phyloP scores from a whole-genome alignment of 2,113 vertebrate species.

The Enhydra lutris region DNA sequence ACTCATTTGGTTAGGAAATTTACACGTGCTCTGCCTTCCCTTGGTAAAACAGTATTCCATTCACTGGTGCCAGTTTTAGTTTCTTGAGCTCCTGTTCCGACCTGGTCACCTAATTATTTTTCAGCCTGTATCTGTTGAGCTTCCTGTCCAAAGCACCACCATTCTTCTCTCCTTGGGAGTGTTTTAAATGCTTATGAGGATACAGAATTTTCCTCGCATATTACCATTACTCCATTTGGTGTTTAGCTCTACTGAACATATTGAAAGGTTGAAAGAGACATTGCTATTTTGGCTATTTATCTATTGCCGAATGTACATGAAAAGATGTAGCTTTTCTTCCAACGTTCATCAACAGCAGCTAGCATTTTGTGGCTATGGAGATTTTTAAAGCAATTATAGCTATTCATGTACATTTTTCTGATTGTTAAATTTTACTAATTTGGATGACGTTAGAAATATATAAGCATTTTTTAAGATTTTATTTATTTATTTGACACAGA shows the following conservation, averaged over 20 bases:
- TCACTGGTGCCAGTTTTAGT: too few species aligned
- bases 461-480: background rate
- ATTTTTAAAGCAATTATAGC: background rate
- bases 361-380: background rate
- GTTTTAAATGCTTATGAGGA: background rate
- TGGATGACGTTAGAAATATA: background rate
- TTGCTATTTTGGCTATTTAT: conserved; percentile 76
- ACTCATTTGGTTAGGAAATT: background rate
- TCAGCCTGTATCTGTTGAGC: too few species aligned
- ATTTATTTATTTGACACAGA: too few species aligned
- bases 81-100: background rate
- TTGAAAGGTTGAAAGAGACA: conserved; percentile 74
- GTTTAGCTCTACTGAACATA: conserved; percentile 71
- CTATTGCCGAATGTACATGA: conserved; percentile 63
- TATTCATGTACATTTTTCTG: conserved; percentile 15
- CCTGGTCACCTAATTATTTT: background rate
- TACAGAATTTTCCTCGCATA: background rate
- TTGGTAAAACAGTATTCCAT: background rate
- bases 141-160: background rate
- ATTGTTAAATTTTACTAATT: conserved; percentile 18
- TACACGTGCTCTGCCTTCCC: background rate
- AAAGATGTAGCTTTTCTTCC: conserved; percentile 61
- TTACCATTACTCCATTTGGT: conserved; percentile 68
- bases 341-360: background rate
- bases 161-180: background rate